These are phyloP conservation scores for Onthophagus taurus DNA, from an alignment of 1,140 invertebrate species.

Conservation along the genomic window DNA sequence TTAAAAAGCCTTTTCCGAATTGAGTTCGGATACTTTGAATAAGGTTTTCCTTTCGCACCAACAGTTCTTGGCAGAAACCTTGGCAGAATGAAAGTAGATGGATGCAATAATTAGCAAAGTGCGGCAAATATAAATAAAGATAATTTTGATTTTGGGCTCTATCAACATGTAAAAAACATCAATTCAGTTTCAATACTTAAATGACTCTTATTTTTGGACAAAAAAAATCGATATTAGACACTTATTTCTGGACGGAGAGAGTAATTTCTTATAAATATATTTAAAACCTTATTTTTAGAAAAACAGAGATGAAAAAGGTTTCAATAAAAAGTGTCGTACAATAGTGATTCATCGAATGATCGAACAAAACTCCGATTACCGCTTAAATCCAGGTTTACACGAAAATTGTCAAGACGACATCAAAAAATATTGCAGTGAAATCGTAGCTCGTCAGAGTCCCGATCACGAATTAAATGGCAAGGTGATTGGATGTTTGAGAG, in stretches of 20 bases:
- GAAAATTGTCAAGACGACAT: slow-evolving; percentile 66
- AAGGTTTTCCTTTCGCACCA: too few relatives aligned
- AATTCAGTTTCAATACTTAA: too few relatives aligned
- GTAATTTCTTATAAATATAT: neutral
- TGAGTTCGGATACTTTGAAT: too few relatives aligned
- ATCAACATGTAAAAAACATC: too few relatives aligned
- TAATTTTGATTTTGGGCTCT: too few relatives aligned
- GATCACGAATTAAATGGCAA: slow-evolving; percentile 24
- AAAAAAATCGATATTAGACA: neutral
- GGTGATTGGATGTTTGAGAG: slow-evolving; percentile 61
- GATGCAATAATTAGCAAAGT: too few relatives aligned
- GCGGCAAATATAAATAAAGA: too few relatives aligned
- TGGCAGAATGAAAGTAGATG: too few relatives aligned
- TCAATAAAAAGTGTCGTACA: slow-evolving; percentile 77
- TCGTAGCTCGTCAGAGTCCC: slow-evolving; percentile 10
- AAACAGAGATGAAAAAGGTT: slow-evolving; percentile 69
- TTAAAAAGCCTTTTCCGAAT: too few relatives aligned
- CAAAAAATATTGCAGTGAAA: slow-evolving; percentile 52
- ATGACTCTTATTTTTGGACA: too few relatives aligned
- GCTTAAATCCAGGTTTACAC: slow-evolving; percentile 82
- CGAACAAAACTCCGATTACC: slow-evolving; percentile 85
- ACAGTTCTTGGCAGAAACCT: too few relatives aligned
- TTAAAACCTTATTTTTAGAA: slow-evolving; percentile 42
- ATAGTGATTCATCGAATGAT: slow-evolving; percentile 83
- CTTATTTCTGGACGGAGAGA: too few relatives aligned